phyloP scores from a whole-genome alignment of 2,113 vertebrate genomes.

The Xenus cinereus region DNA sequence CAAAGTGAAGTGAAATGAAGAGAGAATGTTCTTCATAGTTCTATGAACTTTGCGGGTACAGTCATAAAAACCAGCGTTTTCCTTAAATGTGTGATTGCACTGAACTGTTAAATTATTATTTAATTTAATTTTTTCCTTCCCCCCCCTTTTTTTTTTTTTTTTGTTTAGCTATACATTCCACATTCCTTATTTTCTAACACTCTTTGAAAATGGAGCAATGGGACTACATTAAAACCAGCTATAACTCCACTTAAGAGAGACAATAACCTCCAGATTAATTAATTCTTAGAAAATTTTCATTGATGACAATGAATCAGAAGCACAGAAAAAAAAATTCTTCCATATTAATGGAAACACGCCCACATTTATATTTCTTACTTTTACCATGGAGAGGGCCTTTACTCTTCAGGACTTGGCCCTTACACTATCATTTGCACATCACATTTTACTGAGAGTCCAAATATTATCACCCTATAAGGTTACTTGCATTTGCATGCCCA shows the following conservation, averaged over 20 bases:
- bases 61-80: neutral
- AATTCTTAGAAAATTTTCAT: neutral
- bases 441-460: neutral
- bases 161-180: neutral
- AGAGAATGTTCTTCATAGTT: neutral
- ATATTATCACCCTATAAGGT: slow-evolving; percentile 25
- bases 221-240: neutral
- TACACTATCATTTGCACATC: neutral
- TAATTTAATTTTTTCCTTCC: neutral
- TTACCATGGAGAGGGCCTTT: neutral
- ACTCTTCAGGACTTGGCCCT: neutral
- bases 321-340: neutral
- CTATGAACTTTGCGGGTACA: neutral
- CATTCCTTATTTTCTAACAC: neutral
- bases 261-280: neutral
- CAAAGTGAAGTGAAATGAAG: neutral
- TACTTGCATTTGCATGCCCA: neutral
- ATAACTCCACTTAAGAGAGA: neutral
- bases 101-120: neutral
- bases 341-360: neutral
- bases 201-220: neutral
- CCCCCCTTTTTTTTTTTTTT: neutral
- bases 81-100: neutral
- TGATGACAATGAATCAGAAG: neutral
- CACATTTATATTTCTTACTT: neutral